Evolutionary conservation across 2,113 vertebrate genomes (phyloP).

Genomic region (Choloepus hoffmanni): DNA sequence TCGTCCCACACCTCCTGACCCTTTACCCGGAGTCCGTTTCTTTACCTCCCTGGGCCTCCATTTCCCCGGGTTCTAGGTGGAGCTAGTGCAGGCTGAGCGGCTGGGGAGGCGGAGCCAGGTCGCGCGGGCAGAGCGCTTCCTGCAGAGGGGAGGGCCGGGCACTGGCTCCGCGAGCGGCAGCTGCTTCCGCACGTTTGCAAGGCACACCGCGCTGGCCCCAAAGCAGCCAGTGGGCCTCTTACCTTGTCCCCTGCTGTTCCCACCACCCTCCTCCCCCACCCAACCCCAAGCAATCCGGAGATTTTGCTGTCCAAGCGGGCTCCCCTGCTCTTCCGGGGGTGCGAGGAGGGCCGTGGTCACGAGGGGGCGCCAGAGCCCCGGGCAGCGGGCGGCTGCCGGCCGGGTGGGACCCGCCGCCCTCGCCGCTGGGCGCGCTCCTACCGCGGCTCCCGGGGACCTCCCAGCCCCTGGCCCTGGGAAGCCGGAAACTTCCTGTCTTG

Average conservation of each 20-base stretch:
- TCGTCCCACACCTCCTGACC: background rate
- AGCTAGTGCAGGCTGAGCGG: background rate
- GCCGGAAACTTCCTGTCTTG: background rate
- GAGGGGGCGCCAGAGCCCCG: constrained; percentile 62
- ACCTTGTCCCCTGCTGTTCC: background rate
- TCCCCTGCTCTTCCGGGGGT: background rate
- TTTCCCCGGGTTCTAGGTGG: background rate
- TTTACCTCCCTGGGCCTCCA: background rate
- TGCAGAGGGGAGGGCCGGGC: background rate
- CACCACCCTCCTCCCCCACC: background rate
- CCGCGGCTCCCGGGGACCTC: background rate
- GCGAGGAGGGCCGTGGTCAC: background rate
- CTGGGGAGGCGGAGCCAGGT: background rate
- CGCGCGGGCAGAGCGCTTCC: rapidly evolving
- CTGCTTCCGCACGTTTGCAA: background rate
- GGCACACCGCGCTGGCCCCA: too few species aligned
- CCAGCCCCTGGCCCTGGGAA: background rate
- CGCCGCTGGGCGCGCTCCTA: background rate
- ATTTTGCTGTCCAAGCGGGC: background rate
- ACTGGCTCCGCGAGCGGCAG: background rate
- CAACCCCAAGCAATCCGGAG: background rate
- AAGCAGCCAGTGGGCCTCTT: background rate
- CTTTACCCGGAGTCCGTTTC: background rate
- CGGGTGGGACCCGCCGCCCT: rapidly evolving
- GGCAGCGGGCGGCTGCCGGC: rapidly evolving